Conservation (phyloP, 2,888 invertebrate species). For the Stenotaenia linearis region DNA sequence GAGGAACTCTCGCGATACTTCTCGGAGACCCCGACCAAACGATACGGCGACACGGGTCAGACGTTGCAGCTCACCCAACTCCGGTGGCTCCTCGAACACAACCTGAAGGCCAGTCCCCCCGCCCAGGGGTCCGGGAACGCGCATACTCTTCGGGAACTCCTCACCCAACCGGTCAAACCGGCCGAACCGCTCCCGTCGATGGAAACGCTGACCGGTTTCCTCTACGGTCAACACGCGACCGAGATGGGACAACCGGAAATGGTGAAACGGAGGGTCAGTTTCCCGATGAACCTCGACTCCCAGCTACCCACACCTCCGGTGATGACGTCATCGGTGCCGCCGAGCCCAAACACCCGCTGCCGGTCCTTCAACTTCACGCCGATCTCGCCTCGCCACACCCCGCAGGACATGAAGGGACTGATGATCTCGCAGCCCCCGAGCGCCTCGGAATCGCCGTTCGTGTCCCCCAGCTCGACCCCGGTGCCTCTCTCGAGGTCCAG, state of each 20-base stretch:
- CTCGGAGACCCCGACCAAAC: constrained; percentile 50
- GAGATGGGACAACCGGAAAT: no score
- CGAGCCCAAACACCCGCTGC: constrained; percentile 68
- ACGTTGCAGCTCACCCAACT: constrained; percentile 61
- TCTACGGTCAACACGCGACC: neutral
- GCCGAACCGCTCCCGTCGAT: constrained; percentile 13
- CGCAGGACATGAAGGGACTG: constrained; percentile 49
- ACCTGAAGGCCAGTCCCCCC: constrained; percentile 46
- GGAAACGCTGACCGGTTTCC: constrained; percentile 19
- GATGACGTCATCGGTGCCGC: constrained; percentile 53
- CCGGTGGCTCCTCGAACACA: constrained; percentile 63
- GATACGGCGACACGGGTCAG: constrained; percentile 36
- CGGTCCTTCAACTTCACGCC: constrained; percentile 80
- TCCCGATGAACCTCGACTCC: neutral
- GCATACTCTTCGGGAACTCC: neutral
- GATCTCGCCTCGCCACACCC: constrained; percentile 62
- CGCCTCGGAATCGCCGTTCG: constrained; percentile 70
- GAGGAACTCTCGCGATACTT: constrained; percentile 80
- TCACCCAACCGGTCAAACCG: neutral
- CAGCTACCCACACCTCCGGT: neutral
- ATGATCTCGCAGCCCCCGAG: constrained; percentile 58
- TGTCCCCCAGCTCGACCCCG: constrained; percentile 72
- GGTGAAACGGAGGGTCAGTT: constrained; percentile 27
- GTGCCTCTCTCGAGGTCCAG: constrained; percentile 57
- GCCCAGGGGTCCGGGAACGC: neutral